Conservation (phyloP, 2,888 invertebrate genomes). For the Dynastes maya region DNA sequence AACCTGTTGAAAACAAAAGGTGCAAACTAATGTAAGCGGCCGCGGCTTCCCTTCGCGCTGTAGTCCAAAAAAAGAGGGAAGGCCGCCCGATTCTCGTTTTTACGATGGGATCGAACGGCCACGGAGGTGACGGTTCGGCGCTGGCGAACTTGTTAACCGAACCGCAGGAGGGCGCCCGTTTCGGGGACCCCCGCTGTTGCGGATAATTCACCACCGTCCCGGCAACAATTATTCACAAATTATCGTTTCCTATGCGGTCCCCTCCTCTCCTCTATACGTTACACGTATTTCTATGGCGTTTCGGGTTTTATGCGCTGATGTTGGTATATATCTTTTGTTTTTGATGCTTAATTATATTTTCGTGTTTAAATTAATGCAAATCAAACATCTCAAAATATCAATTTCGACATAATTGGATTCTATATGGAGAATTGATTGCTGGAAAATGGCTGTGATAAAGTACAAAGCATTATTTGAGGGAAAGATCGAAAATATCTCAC, state of each 20-base stretch:
- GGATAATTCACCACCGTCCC: slow-evolving; percentile 67
- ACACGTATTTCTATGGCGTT: no score
- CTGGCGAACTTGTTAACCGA: slow-evolving; percentile 50
- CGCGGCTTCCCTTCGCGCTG: slow-evolving; percentile 4
- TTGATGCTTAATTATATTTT: no score
- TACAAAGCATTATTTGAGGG: no score
- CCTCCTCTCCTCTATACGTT: slow-evolving; percentile 50
- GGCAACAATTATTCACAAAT: slow-evolving; percentile 67
- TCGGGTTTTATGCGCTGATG: no score
- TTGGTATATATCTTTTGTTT: no score
- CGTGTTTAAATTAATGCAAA: no score
- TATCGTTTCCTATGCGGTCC: slow-evolving; percentile 65
- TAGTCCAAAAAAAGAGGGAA: not conserved
- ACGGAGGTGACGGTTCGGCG: slow-evolving; percentile 30
- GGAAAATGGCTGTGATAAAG: no score
- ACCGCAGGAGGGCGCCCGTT: slow-evolving; percentile 58
- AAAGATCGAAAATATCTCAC: no score
- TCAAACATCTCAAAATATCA: no score
- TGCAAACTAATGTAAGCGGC: slow-evolving; percentile 16
- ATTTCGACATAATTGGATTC: no score
- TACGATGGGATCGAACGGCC: not conserved
- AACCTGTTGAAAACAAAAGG: slow-evolving; percentile 38
- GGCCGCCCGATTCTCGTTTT: not conserved
- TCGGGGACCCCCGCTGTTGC: slow-evolving; percentile 63
- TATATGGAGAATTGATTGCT: no score